Conservation (phyloP, 2,797 vertebrate species). For the Crocidura indochinensis region DNA sequence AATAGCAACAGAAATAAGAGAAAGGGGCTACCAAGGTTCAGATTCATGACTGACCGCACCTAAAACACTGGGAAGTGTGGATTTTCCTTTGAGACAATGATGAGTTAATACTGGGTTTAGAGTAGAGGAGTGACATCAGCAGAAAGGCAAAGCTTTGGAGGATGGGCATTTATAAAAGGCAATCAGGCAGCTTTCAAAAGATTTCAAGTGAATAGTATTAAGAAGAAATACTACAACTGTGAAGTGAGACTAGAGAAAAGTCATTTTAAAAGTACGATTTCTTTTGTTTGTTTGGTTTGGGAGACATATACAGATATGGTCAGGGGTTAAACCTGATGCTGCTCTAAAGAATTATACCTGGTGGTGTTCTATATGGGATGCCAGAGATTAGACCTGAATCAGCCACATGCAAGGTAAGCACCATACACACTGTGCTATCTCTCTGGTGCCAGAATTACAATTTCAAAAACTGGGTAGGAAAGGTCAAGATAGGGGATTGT, state of each 20-base stretch:
- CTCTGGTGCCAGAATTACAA: background rate
- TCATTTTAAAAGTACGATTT: background rate
- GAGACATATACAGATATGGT: no score
- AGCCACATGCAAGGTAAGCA: no score
- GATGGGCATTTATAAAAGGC: slow-evolving; percentile 47
- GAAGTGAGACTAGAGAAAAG: background rate
- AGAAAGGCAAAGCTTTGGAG: slow-evolving; percentile 46
- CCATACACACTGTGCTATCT: no score
- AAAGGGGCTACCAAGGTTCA: slow-evolving; percentile 16
- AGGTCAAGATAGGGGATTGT: background rate
- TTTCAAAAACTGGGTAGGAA: background rate
- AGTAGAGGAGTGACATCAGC: slow-evolving; percentile 25
- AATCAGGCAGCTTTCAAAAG: background rate
- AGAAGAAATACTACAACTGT: background rate
- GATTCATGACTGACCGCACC: slow-evolving; percentile 33
- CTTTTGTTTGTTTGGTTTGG: no score
- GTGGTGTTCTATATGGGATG: no score
- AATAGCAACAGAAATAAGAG: slow-evolving; percentile 47
- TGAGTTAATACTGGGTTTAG: background rate
- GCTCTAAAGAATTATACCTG: no score
- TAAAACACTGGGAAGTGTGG: background rate
- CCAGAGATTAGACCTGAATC: no score
- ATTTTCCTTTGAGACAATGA: background rate
- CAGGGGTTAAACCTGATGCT: no score
- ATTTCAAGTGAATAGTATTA: background rate